Evolutionary conservation across 2,113 vertebrate species (phyloP).

Genomic region (Mustela nigripes): DNA sequence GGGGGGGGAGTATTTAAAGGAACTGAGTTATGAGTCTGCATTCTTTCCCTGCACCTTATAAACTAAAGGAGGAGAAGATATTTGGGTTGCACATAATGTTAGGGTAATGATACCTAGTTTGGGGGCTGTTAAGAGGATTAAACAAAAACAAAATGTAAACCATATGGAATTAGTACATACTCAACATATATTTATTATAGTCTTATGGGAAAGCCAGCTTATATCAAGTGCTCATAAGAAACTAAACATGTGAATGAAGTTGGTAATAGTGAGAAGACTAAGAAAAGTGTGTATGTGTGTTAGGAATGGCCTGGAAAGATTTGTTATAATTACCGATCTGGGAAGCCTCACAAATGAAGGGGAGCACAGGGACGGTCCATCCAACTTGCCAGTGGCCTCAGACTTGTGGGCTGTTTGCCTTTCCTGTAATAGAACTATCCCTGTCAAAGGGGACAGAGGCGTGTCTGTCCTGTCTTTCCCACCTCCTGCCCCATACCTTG

Average conservation of each 20-base stretch:
- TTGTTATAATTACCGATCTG: background rate
- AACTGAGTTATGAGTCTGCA: background rate
- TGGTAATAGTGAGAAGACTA: background rate
- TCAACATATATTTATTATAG: background rate
- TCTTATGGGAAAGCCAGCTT: background rate
- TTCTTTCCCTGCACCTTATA: background rate
- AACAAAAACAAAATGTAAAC: constrained; percentile 2
- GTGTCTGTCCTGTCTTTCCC: background rate
- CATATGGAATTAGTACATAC: background rate
- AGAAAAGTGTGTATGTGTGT: background rate
- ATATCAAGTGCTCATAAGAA: background rate
- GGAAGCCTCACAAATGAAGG: background rate
- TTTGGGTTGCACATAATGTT: background rate
- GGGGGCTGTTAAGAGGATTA: background rate
- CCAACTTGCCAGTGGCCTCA: background rate
- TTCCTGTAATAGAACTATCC: background rate
- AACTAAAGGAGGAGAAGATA: background rate
- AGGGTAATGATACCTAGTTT: background rate
- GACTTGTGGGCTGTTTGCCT: background rate
- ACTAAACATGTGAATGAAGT: background rate
- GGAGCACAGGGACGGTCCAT: background rate
- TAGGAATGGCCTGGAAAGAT: background rate
- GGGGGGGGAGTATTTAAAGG: background rate
- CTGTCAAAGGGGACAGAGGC: background rate
- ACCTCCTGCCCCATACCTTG: background rate